Conservation (phyloP, 2,797 vertebrate genomes). For the Rhinichthys osculus region DNA sequence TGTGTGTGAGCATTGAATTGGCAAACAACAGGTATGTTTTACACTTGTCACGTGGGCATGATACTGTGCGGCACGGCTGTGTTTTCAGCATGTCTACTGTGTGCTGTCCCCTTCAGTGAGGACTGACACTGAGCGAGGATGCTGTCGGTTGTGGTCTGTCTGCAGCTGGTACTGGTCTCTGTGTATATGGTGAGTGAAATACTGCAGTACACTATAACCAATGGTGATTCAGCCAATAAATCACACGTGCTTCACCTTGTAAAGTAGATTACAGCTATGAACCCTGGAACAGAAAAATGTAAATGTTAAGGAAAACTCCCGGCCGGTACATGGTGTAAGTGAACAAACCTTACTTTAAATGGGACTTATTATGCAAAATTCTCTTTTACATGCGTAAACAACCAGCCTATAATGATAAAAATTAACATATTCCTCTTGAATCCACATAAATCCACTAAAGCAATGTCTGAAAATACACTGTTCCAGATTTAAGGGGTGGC, state of each 20-base stretch:
- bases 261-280: background rate
- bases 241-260: background rate
- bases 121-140: slow-evolving; percentile 61
- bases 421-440: too few relatives aligned
- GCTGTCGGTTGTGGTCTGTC: slow-evolving; percentile 68
- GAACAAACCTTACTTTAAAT: background rate
- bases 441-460: too few relatives aligned
- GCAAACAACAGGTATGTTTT: background rate
- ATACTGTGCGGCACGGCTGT: background rate
- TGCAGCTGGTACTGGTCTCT: slow-evolving; percentile 76
- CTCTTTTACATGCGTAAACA: too few relatives aligned
- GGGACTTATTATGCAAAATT: too few relatives aligned
- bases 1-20: slow-evolving; percentile 12
- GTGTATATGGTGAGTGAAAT: slow-evolving; percentile 72
- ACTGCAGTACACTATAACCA: slow-evolving; percentile 3
- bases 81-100: background rate
- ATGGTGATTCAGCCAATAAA: background rate
- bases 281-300: background rate
- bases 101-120: slow-evolving; percentile 33
- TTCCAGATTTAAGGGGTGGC: too few relatives aligned
- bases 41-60: background rate
- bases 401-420: too few relatives aligned
- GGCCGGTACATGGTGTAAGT: background rate
- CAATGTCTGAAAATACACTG: too few relatives aligned
- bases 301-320: background rate